Conservation (phyloP, 2,113 vertebrate species). For the Camelus bactrianus region DNA sequence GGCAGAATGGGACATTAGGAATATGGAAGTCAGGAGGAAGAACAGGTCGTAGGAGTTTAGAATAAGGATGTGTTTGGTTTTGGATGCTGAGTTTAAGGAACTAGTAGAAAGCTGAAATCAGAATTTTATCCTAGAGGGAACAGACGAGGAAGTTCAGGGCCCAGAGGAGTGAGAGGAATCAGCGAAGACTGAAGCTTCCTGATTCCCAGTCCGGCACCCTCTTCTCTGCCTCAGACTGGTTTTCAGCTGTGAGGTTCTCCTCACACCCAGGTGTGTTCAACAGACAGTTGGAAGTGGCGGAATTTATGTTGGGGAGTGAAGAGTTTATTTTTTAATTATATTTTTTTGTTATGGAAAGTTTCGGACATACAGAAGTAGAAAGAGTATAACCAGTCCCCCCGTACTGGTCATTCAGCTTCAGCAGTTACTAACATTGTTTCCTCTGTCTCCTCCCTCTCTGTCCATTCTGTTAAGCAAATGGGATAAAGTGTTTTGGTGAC, state of each 20-base stretch:
- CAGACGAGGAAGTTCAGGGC: background rate
- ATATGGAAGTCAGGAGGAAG: background rate
- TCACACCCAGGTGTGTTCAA: background rate
- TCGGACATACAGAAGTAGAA: background rate
- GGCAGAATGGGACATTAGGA: background rate
- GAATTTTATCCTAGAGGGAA: conserved; percentile 8
- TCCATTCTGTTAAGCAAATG: background rate
- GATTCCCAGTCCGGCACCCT: background rate
- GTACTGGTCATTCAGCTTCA: background rate
- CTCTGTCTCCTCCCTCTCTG: background rate
- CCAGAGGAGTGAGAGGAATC: background rate
- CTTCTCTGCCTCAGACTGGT: background rate
- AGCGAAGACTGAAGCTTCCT: background rate
- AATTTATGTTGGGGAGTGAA: background rate
- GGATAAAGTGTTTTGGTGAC: background rate
- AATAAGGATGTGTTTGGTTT: background rate
- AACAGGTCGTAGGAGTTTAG: background rate
- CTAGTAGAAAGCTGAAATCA: background rate
- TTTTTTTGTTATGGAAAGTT: background rate
- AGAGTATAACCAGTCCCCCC: background rate
- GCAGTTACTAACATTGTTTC: background rate
- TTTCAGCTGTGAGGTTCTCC: background rate
- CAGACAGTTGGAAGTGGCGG: background rate
- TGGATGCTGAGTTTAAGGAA: background rate
- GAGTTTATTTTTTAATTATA: background rate